A percentile compares a stretch with the other conserved stretches of the same genome.
These are phyloP conservation scores for Melanerpes formicivorus DNA, from an alignment of 2,113 vertebrate species.

Conservation along the genomic window DNA sequence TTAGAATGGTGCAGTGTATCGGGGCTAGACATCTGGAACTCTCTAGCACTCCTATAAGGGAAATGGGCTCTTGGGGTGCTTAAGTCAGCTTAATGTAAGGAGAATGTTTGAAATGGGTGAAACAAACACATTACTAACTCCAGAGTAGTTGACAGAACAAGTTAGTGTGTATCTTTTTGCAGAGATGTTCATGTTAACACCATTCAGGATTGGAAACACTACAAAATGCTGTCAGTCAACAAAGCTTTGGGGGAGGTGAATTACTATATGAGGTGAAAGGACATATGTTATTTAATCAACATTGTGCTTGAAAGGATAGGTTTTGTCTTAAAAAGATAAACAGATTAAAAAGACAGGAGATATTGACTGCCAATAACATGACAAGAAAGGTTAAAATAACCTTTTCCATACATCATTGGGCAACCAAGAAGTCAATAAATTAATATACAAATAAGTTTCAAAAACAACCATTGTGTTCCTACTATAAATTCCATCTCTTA, in stretches of 20 bases:
- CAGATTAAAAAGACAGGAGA: constrained; percentile 48
- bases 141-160: neutral
- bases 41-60: neutral
- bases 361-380: constrained; percentile 17
- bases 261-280: constrained; percentile 1
- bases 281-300: constrained; percentile 56
- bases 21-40: neutral
- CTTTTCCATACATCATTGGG: constrained; percentile 34
- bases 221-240: neutral
- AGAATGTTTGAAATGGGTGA: neutral
- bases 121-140: neutral
- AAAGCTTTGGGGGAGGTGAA: neutral
- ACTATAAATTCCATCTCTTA: neutral
- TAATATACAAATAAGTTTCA: neutral
- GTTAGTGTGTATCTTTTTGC: neutral
- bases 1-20: neutral
- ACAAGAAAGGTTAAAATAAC: constrained; percentile 56
- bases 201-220: neutral
- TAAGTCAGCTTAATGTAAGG: neutral
- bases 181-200: neutral
- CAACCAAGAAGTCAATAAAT: neutral
- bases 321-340: constrained; percentile 61
- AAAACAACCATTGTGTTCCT: neutral
- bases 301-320: constrained; percentile 32
- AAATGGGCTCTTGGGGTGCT: neutral